Evolutionary conservation across 2,797 vertebrate species (phyloP).

Genomic region (Neoniphon sammara): DNA sequence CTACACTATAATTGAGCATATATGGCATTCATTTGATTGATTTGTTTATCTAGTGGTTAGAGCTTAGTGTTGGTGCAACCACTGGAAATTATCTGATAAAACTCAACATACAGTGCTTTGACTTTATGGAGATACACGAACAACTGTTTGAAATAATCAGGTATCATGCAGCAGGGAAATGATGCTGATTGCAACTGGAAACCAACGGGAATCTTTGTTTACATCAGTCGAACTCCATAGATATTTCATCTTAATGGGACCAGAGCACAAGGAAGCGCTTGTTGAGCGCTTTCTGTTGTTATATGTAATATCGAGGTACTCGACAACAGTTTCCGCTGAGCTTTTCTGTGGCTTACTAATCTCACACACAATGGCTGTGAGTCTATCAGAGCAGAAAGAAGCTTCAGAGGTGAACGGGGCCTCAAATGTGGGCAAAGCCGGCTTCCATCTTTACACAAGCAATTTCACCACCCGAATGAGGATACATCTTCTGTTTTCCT

Average conservation of each 20-base stretch:
- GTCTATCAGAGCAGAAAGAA: slow-evolving; percentile 53
- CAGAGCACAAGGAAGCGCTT: slow-evolving; percentile 17
- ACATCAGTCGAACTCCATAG: not conserved
- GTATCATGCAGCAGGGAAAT: not conserved
- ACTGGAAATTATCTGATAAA: slow-evolving; percentile 40
- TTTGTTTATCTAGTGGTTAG: slow-evolving; percentile 46
- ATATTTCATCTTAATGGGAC: slow-evolving; percentile 1
- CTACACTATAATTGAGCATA: slow-evolving; percentile 39
- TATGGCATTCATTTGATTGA: slow-evolving; percentile 53
- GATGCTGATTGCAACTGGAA: slow-evolving; percentile 8
- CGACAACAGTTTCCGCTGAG: not conserved
- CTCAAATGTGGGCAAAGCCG: slow-evolving; percentile 48
- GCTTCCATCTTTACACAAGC: slow-evolving; percentile 61
- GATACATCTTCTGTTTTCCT: slow-evolving; percentile 60
- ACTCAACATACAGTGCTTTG: slow-evolving; percentile 25
- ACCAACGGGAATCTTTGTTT: slow-evolving; percentile 20
- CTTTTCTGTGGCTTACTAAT: slow-evolving; percentile 49
- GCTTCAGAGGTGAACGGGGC: slow-evolving; percentile 48
- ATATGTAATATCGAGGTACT: slow-evolving; percentile 17
- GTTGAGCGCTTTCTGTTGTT: slow-evolving; percentile 19
- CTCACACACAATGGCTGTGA: slow-evolving; percentile 51
- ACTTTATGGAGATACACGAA: slow-evolving; percentile 7
- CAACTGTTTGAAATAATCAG: slow-evolving; percentile 25
- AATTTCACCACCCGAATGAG: slow-evolving; percentile 68
- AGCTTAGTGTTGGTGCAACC: slow-evolving; percentile 20